Evolutionary conservation across 1,140 invertebrate genomes (phyloP).

Genomic region (Eupeodes corollae): DNA sequence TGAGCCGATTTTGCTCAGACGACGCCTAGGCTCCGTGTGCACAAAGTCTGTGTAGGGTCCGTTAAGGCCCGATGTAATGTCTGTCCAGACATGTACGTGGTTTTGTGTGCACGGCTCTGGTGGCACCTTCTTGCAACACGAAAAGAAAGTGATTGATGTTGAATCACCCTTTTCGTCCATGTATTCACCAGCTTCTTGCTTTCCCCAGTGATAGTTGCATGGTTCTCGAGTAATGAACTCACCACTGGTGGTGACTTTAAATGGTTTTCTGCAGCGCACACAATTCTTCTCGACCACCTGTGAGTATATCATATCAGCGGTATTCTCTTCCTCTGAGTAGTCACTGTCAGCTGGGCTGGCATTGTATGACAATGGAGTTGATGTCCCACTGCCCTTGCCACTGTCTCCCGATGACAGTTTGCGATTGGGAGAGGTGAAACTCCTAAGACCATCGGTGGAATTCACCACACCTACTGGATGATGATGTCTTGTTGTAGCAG

Average conservation of each 20-base stretch:
- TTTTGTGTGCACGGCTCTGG: constrained; percentile 15
- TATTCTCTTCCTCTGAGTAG: neutral
- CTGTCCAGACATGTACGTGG: constrained; percentile 64
- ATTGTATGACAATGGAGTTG: constrained; percentile 35
- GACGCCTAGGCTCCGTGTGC: constrained; percentile 10
- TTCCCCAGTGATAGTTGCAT: constrained; percentile 76
- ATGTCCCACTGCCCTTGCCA: constrained; percentile 8
- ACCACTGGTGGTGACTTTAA: constrained; percentile 50
- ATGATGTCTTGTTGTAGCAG: constrained; percentile 1
- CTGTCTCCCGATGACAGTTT: constrained; percentile 1
- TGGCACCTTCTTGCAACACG: constrained; percentile 43
- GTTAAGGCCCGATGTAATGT: constrained; percentile 52
- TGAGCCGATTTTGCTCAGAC: neutral
- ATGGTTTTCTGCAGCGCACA: constrained; percentile 58
- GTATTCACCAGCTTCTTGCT: constrained; percentile 37
- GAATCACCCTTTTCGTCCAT: constrained; percentile 11
- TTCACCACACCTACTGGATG: constrained; percentile 8
- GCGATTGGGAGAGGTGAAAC: neutral
- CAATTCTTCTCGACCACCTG: constrained; percentile 46
- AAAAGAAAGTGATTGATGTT: constrained; percentile 47
- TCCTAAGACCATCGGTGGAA: constrained; percentile 3
- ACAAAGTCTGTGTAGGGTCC: constrained; percentile 58
- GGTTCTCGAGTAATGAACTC: constrained; percentile 55
- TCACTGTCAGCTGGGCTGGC: constrained; percentile 41
- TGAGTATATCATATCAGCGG: constrained; percentile 15